phyloP scores from a whole-genome alignment of 2,113 vertebrate species.

The Pristiophorus japonicus region DNA sequence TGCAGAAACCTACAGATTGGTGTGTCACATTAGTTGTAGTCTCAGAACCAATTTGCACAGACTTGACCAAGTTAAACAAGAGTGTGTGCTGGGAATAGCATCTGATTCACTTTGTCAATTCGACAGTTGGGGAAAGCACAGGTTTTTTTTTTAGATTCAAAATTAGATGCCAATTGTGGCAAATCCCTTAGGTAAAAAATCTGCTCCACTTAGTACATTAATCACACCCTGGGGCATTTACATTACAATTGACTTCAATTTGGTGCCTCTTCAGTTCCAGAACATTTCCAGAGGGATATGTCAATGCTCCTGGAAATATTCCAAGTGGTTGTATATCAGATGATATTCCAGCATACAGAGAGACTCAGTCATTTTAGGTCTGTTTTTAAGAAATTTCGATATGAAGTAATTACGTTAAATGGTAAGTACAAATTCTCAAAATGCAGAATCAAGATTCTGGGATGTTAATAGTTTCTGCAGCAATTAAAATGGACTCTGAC shows the following conservation, averaged over 20 bases:
- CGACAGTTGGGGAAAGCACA: background rate
- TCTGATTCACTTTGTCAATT: background rate
- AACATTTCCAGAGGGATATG: background rate
- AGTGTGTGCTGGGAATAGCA: background rate
- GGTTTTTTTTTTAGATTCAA: background rate
- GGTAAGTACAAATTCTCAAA: background rate
- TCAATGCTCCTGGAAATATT: background rate
- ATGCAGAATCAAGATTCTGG: background rate
- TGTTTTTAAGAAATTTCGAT: background rate
- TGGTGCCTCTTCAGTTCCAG: background rate
- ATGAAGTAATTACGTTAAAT: background rate
- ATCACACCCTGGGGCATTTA: background rate
- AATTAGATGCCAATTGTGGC: slow-evolving; percentile 8
- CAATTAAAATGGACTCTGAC: background rate
- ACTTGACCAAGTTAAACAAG: background rate
- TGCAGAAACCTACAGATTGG: background rate
- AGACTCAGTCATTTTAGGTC: background rate
- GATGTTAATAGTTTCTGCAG: background rate
- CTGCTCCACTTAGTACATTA: background rate
- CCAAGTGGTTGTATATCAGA: background rate
- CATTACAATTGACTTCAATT: background rate
- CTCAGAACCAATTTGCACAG: background rate
- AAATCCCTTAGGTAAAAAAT: slow-evolving; percentile 14
- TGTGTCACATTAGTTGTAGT: background rate
- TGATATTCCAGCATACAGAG: background rate